A percentile compares a stretch with the other conserved stretches of the same genome.
Conservation (phyloP, 2,797 vertebrate species). For the Esox masquinongy region DNA sequence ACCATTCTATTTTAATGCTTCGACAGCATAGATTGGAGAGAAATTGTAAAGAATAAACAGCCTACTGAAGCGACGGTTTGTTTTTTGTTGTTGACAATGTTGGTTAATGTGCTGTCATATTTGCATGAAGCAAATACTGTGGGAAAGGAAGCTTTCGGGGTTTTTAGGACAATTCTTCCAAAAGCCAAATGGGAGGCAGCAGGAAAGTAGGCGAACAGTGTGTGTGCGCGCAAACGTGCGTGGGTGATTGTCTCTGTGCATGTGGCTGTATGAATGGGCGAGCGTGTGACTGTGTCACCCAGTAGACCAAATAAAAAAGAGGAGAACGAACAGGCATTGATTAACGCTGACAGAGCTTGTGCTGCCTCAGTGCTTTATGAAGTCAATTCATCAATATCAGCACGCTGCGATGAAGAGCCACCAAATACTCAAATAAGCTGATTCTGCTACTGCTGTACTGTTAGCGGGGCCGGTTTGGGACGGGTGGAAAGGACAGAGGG, state of each 20-base stretch:
- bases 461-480: too few species aligned
- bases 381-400: slow-evolving; percentile 76
- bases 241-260: too few species aligned
- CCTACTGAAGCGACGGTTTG: slow-evolving; percentile 14
- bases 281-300: slow-evolving; percentile 9
- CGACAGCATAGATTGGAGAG: slow-evolving; percentile 5
- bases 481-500: background rate
- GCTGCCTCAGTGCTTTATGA: slow-evolving; percentile 73
- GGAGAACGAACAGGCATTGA: slow-evolving; percentile 72
- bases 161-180: slow-evolving; percentile 63
- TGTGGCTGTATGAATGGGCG: background rate
- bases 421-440: slow-evolving; percentile 57
- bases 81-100: slow-evolving; percentile 47
- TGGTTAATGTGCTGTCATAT: slow-evolving; percentile 43
- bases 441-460: slow-evolving; percentile 52
- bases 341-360: slow-evolving; percentile 59
- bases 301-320: slow-evolving; percentile 55
- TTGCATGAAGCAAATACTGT: slow-evolving; percentile 48
- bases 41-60: background rate
- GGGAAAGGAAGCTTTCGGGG: slow-evolving; percentile 44
- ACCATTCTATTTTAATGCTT: slow-evolving; percentile 39
- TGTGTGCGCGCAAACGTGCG: background rate
- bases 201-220: background rate
- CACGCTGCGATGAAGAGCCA: slow-evolving; percentile 42
- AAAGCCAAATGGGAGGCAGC: slow-evolving; percentile 27